Base-by-base conservation (phyloP, 2,113 vertebrate genomes). In the Vulpes lagopus region DNA sequence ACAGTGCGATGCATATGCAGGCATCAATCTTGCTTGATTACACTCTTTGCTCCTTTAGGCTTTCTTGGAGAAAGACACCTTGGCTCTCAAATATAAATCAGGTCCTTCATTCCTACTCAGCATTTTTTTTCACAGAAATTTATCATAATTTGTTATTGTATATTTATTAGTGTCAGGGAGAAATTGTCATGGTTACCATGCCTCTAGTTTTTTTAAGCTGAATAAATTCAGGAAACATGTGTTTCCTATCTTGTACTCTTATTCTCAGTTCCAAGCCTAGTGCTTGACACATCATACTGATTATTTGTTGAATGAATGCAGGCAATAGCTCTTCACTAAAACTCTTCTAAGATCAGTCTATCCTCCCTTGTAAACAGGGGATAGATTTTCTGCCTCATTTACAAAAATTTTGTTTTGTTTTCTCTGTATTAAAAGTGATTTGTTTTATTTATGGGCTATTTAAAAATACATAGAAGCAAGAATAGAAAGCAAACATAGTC, bases 391-490 rank as follows among this genome's bases (percentile, higher is more conserved):
- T 65, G 73, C 23, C 22, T 35, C 65, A 22, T 69, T 64, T 73
- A 73, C 88, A 83, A 35, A 94, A 25, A 49, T 64, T 89, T 83
- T 80, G 4, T 81, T 80, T 84, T 30, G 35, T 93, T 89, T 86
- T n/a, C 4, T 4, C 90, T 60, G 25, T 59, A 3, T 53, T 79
- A 95, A 87, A 78, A 78, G 19, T 5, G 27, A 16, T 64, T 79
- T 51, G 4, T 79, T 71, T 65, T 38, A 53, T 69, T 91, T 60
- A n/a, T 53, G 38, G 9, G 1, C 1, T 23, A 27, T 71, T 71
- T 60, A 81, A 80, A 74, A 32, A 38, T 86, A 62, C 55, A 69
- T 2, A 80, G 17, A 79, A 78, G 43, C 25, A 49, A 51, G 22
- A 84, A 35, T 74, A 82, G 12, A 82, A 65, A 55, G 5, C 16